Evolutionary conservation across 2,888 invertebrate species (phyloP).

Genomic region (Diarsia mendica): DNA sequence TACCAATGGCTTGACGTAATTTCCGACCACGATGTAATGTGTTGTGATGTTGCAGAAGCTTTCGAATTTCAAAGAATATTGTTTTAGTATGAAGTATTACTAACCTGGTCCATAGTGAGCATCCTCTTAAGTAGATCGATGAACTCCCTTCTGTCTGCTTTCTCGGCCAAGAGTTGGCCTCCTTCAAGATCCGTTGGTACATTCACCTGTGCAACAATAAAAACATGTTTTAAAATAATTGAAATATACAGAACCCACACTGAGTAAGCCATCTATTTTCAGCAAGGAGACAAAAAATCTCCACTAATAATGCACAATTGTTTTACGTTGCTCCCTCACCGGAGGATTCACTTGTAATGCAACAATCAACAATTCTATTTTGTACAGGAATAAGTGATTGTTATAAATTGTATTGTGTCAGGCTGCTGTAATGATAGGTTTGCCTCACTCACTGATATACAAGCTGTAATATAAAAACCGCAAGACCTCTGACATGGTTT

Average conservation of each 20-base stretch:
- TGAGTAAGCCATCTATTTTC: slow-evolving; percentile 18
- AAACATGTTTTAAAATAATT: slow-evolving; percentile 33
- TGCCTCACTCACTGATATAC: too few species aligned
- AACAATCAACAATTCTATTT: background rate
- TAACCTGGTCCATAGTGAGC: slow-evolving; percentile 99
- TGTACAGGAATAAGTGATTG: background rate
- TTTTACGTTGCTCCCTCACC: background rate
- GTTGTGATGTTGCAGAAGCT: background rate
- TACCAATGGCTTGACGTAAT: too few species aligned
- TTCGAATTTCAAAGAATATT: too few species aligned
- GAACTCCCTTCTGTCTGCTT: slow-evolving; percentile 98
- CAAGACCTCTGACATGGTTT: too few species aligned
- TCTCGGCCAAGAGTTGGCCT: slow-evolving; percentile 98
- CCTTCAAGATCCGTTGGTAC: slow-evolving; percentile 99
- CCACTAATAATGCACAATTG: background rate
- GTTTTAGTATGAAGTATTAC: slow-evolving; percentile 11
- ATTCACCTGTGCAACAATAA: slow-evolving; percentile 91
- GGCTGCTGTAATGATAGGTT: background rate
- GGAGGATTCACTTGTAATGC: background rate
- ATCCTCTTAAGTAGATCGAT: slow-evolving; percentile 99
- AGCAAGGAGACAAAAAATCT: background rate
- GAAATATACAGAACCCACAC: background rate
- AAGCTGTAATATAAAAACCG: too few species aligned
- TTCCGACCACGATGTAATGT: too few species aligned
- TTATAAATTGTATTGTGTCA: background rate